Percentiles rank a stretch among this genome's conserved stretches.
Evolutionary conservation across 2,888 invertebrate genomes (phyloP).

Genomic region (Drosophila putrida): DNA sequence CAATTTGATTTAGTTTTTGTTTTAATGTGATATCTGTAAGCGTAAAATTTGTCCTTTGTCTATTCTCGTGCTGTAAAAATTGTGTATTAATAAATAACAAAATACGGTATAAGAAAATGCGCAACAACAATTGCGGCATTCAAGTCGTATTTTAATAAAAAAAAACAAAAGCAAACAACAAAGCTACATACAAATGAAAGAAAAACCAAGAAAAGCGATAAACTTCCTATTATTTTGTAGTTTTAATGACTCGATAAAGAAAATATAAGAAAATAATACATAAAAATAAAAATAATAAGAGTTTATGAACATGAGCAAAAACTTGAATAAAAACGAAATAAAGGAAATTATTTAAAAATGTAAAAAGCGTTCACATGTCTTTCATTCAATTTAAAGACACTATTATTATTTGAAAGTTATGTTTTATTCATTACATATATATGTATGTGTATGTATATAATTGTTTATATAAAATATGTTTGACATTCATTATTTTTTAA

Average conservation of each 20-base stretch:
- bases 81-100: slow-evolving; percentile 48
- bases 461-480: slow-evolving; percentile 76
- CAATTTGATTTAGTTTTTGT: slow-evolving; percentile 65
- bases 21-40: slow-evolving; percentile 74
- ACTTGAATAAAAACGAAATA: slow-evolving; percentile 59
- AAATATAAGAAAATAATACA: slow-evolving; percentile 31
- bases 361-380: neutral
- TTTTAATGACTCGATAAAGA: slow-evolving; percentile 57
- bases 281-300: slow-evolving; percentile 45
- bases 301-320: slow-evolving; percentile 41
- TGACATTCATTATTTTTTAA: slow-evolving; percentile 61
- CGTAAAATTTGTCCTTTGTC: slow-evolving; percentile 63
- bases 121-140: slow-evolving; percentile 35
- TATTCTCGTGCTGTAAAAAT: slow-evolving; percentile 63
- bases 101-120: slow-evolving; percentile 27
- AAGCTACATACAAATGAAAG: slow-evolving; percentile 22
- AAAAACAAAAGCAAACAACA: slow-evolving; percentile 32
- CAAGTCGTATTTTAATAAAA: slow-evolving; percentile 53
- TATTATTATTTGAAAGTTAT: slow-evolving; percentile 15
- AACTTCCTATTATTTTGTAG: slow-evolving; percentile 80
- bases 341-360: slow-evolving; percentile 59
- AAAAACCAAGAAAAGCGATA: slow-evolving; percentile 42
- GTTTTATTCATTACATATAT: slow-evolving; percentile 34
- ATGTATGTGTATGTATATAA: slow-evolving; percentile 43
- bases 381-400: neutral